Conservation (phyloP, 1,140 invertebrate genomes). For the Tetranychus urticae region DNA sequence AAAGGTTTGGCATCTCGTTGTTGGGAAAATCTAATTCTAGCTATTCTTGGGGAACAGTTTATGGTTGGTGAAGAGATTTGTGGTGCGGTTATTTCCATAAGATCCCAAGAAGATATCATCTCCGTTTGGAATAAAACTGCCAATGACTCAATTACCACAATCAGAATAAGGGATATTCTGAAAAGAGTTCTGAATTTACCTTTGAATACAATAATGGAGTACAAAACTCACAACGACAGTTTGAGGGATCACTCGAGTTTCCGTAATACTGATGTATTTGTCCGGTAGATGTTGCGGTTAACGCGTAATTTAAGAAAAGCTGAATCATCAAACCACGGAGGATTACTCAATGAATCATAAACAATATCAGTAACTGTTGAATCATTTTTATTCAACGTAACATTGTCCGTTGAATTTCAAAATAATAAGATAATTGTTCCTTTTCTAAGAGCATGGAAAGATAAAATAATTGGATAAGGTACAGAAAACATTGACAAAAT, state of each 20-base stretch:
- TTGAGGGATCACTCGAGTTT: constrained; percentile 25
- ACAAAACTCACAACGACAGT: constrained; percentile 73
- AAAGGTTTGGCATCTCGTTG: constrained; percentile 84
- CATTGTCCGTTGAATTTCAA: too few species aligned
- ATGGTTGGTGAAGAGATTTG: constrained; percentile 96
- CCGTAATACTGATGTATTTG: constrained; percentile 23
- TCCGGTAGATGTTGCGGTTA: constrained; percentile 16
- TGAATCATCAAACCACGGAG: too few species aligned
- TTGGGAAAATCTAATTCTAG: constrained; percentile 95
- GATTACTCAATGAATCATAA: too few species aligned
- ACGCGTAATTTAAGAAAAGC: too few species aligned
- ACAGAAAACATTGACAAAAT: too few species aligned
- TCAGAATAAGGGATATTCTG: constrained; percentile 75
- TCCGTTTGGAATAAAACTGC: constrained; percentile 94
- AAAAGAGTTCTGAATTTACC: constrained; percentile 82
- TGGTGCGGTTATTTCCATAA: constrained; percentile 81
- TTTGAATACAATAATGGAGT: constrained; percentile 72
- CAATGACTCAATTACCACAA: constrained; percentile 57
- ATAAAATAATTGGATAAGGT: too few species aligned
- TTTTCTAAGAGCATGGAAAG: too few species aligned
- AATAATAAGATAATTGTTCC: too few species aligned
- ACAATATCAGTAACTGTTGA: too few species aligned
- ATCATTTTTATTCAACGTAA: too few species aligned
- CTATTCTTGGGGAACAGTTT: constrained; percentile 91
- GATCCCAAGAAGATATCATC: constrained; percentile 88